Base-by-base conservation (phyloP, 2,113 vertebrate species). In the Emydura subglobosa region DNA sequence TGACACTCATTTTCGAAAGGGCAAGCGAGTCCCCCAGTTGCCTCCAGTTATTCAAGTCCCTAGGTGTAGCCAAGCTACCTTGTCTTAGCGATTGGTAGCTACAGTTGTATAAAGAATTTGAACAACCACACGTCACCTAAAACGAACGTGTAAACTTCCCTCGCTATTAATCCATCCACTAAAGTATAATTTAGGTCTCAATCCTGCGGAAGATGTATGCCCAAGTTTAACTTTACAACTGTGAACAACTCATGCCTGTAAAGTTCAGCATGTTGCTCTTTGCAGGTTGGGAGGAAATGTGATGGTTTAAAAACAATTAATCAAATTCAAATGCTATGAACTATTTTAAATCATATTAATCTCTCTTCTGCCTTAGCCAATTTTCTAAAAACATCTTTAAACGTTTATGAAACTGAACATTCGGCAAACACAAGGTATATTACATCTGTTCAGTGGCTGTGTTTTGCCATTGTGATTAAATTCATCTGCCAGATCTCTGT, bases 241-340 rank as follows among this genome's bases (percentile, higher is more conserved):
- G 65, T 72, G 65, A 72, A 22, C n/a, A 39, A 19, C 65, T 39
- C 17, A n/a, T 68, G 13, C 74, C 6, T 27, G 21, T 27, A 13
- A 78, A 78, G 42, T 47, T 47, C 22, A 78, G 42, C 74, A 78
- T 10, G 22, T 42, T n/a, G 74, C 4, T 12, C 25, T 72, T 22
- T 78, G 74, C 74, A 47, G 74, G 74, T 7, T 27, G 24, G 24
- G 74, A 11, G 74, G 95, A 97, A 96, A 94, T 81, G 87, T 93
- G 90, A 92, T 31, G 29, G 85, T 83, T 91, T 61, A 84, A 44
- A 25, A 27, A 34, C 88, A 81, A 55, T 47, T 47, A 47, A 47
- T 47, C 17, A 19, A 74, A 88, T 42, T 5, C 82, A 93, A 86
- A 88, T 86, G 92, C 29, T 80, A 16, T 29, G 76, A 47, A 42